Conservation (phyloP, 1,140 invertebrate genomes). For the Drosophila eugracilis region DNA sequence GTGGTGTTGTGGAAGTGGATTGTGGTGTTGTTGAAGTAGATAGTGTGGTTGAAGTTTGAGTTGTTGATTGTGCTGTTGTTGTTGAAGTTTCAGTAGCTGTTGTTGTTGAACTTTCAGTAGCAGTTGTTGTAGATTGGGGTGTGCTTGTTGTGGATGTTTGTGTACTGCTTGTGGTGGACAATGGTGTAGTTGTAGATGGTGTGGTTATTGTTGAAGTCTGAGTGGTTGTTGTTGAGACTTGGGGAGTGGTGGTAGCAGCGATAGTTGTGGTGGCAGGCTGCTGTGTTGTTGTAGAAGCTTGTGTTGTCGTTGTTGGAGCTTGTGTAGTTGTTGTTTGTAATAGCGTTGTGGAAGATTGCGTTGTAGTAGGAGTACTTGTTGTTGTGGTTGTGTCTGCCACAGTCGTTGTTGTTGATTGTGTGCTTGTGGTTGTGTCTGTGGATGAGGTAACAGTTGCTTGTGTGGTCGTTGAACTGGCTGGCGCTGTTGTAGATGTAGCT, state of each 20-base stretch:
- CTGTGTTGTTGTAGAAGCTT: constrained; percentile 14
- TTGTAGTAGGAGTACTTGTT: background rate
- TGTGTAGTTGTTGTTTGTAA: background rate
- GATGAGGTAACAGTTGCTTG: background rate
- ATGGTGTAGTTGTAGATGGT: constrained; percentile 2
- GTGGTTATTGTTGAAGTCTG: constrained; percentile 1
- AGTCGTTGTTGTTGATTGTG: background rate
- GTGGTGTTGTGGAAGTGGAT: constrained; percentile 6
- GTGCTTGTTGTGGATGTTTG: background rate
- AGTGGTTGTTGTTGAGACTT: background rate
- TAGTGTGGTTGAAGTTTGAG: background rate
- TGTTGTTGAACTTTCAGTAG: constrained; percentile 6
- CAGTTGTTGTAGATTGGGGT: constrained; percentile 1
- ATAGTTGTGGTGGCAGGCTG: background rate
- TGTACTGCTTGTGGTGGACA: background rate
- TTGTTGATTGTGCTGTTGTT: constrained; percentile 1
- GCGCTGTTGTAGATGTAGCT: constrained; percentile 1
- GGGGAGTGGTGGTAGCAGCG: background rate
- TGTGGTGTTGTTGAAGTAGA: background rate
- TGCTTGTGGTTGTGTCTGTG: constrained; percentile 1
- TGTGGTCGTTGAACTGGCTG: constrained; percentile 4
- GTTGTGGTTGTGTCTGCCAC: background rate
- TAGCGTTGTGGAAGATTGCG: background rate
- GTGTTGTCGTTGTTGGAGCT: constrained; percentile 5
- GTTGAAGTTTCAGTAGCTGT: background rate